Evolutionary conservation across 2,113 vertebrate species (phyloP).

Genomic region (Spea bombifrons): DNA sequence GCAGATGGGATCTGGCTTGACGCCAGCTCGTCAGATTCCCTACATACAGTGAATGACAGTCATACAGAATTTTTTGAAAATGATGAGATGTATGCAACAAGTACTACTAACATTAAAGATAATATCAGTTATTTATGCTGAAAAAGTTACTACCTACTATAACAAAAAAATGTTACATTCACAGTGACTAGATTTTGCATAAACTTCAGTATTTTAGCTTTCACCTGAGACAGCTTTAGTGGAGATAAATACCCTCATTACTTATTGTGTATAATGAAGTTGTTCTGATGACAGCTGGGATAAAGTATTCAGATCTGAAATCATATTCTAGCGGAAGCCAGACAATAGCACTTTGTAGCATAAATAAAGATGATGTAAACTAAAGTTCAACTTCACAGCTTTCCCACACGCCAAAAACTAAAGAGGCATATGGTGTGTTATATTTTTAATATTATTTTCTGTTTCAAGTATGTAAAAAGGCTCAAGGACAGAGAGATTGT

Average conservation of each 20-base stretch:
- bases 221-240: slow-evolving; percentile 40
- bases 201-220: slow-evolving; percentile 37
- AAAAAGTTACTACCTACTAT: slow-evolving; percentile 22
- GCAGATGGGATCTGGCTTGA: no score
- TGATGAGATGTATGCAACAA: no score
- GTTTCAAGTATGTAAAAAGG: no score
- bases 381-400: background rate
- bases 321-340: background rate
- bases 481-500: no score
- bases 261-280: slow-evolving; percentile 36
- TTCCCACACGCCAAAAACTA: background rate
- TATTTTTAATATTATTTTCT: no score
- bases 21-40: no score
- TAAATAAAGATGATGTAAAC: background rate
- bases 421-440: no score
- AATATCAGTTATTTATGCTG: slow-evolving; percentile 26
- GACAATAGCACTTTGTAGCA: background rate
- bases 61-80: no score
- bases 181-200: slow-evolving; percentile 35
- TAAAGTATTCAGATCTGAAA: slow-evolving; percentile 15
- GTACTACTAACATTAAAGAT: no score
- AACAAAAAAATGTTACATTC: slow-evolving; percentile 32
- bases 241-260: slow-evolving; percentile 44
- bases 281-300: slow-evolving; percentile 34
- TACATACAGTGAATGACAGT: no score